Base-by-base conservation (phyloP, 2,797 vertebrate genomes). In the Schizothorax lantsangensis region DNA sequence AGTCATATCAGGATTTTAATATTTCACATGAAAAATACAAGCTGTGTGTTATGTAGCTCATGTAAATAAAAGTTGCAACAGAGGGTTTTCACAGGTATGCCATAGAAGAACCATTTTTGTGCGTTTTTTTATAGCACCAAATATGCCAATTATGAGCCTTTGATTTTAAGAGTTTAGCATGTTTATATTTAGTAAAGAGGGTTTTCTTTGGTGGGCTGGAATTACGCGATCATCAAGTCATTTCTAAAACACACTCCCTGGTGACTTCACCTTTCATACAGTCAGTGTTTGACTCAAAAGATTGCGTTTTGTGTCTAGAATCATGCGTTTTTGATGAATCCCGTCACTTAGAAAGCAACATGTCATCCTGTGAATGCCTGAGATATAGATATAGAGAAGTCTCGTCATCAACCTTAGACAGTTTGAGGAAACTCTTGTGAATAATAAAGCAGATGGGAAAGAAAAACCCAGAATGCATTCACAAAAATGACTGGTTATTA, bases 221-320 rank as follows among this genome's bases (percentile, higher is more conserved):
- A 84, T 66, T 84, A 84, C 83, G 26, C 33, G 33, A 77, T 84
- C 30, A 66, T 77, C 57, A 38, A 77, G 72, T 84, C 49, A 45
- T 12, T 40, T 33, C 45, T 49, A 36, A 84, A 75, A 79, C 11
- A 64, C 78, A 26, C 78, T 79, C 78, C 78, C 57, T 64, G 12
- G 40, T 66, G 62, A 68, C 43, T 81, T 81, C 40, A 81, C 17
- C 79, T 81, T 57, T 17, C 75, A 59, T 57, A 19, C 26, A 26
- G 12, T 59, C 52, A 40, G 75, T 9, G 75, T 79, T 59, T 40
- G 33, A 15, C 75, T 59, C 54, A 43, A 2, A 15, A 12, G 33
- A 57, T 62, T 62, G 54, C 23, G 1, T 62, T 17, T 23, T 64
- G 43, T 47, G 40, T 80, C 40, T 33, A 33, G n/a, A 66, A 45